Percentiles rank a stretch among this genome's conserved stretches.
Evolutionary conservation across 92 coral and sea anemone genomes (phyloP).

Genomic region (Phenganax stokvisi): DNA sequence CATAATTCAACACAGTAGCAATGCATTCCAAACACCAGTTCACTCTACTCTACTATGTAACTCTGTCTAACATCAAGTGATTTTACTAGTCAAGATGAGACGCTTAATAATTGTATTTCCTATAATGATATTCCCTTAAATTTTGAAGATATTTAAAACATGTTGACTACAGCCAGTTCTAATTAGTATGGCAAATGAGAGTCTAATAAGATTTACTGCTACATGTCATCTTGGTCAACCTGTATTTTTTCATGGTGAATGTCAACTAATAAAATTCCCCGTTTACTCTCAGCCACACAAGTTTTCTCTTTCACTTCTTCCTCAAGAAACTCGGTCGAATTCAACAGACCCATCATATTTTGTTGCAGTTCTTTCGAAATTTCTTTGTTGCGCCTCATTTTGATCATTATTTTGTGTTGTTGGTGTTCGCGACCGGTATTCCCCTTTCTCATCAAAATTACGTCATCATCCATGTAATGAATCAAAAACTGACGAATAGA

Average conservation of each 20-base stretch:
- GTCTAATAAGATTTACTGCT: no score
- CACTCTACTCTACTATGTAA: no score
- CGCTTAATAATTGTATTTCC: no score
- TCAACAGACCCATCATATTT: neutral
- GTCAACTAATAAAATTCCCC: constrained; percentile 20
- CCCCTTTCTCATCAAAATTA: neutral
- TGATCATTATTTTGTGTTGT: neutral
- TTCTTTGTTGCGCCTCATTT: neutral
- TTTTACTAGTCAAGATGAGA: no score
- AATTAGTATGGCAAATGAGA: no score
- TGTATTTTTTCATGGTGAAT: constrained; percentile 29
- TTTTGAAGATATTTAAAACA: neutral
- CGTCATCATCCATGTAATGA: neutral
- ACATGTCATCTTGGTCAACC: neutral
- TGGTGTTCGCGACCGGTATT: neutral
- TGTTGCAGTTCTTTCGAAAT: neutral
- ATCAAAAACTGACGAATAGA: constrained; percentile 14
- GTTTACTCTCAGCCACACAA: neutral
- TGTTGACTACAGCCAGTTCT: neutral
- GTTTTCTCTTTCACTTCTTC: neutral
- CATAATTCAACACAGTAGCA: neutral
- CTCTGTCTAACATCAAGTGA: no score
- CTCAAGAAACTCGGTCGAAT: neutral
- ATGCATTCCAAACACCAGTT: neutral
- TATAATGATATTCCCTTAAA: neutral